These are phyloP conservation scores for Arothron firmamentum DNA, from an alignment of 2,113 vertebrate species.

Conservation along the genomic window DNA sequence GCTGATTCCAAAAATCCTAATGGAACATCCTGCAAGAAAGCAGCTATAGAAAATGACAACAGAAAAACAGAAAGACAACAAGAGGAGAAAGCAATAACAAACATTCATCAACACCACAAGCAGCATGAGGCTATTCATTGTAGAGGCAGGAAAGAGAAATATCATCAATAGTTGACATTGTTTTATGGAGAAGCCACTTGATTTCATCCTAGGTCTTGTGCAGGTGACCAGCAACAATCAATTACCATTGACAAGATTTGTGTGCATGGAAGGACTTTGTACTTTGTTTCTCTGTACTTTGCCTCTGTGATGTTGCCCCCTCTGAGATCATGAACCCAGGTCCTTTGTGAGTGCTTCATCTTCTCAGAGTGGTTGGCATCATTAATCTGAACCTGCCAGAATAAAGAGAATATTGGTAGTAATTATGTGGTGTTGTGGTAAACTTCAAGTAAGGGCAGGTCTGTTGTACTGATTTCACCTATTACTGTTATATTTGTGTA, in stretches of 20 bases:
- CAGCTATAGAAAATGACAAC: constrained; percentile 55
- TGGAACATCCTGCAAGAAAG: constrained; percentile 15
- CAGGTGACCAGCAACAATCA: constrained; percentile 75
- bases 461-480: neutral
- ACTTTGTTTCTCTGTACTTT: constrained; percentile 65
- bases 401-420: constrained; percentile 30
- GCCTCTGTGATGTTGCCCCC: constrained; percentile 59
- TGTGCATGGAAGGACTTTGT: constrained; percentile 65
- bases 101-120: constrained; percentile 75
- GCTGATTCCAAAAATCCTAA: neutral
- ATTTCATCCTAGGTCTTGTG: constrained; percentile 73
- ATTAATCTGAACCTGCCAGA: constrained; percentile 34
- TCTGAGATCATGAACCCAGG: constrained; percentile 61
- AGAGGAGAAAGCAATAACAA: constrained; percentile 69
- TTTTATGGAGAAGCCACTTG: constrained; percentile 79
- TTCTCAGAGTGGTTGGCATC: constrained; percentile 50
- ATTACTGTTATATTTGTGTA: neutral
- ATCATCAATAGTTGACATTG: constrained; percentile 82
- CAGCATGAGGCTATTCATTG: constrained; percentile 76
- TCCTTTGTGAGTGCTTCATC: constrained; percentile 60
- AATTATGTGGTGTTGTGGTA: constrained; percentile 27
- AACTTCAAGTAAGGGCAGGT: constrained; percentile 19
- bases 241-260: constrained; percentile 76
- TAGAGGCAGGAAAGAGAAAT: constrained; percentile 74
- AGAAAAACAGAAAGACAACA: constrained; percentile 69